These are phyloP conservation scores for Dipodomys ordii DNA, from an alignment of 2,113 vertebrate genomes.

Conservation along the genomic window DNA sequence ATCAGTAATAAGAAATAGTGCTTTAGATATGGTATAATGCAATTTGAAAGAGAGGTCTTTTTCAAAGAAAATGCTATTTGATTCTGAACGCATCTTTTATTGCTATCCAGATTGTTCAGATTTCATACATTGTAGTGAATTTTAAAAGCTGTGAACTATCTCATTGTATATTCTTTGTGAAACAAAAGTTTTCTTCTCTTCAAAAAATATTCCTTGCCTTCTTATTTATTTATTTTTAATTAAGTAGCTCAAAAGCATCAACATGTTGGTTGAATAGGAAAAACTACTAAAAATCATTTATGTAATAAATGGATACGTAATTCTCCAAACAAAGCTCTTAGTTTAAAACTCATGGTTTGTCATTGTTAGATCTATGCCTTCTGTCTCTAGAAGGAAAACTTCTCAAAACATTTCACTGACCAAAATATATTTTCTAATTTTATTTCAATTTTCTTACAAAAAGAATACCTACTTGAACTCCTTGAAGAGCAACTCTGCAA, in stretches of 20 bases:
- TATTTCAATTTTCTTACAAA: neutral
- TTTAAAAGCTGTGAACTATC: constrained; percentile 35
- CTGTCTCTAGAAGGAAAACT: neutral
- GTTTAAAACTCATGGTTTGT: neutral
- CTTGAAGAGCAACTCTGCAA: neutral
- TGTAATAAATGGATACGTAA: neutral
- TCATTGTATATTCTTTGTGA: neutral
- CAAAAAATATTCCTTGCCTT: neutral
- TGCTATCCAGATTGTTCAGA: constrained; percentile 22
- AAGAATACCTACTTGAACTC: neutral
- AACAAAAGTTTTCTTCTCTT: constrained; percentile 9
- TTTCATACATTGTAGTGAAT: constrained; percentile 11
- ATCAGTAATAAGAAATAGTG: constrained; percentile 29
- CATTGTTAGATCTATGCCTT: neutral
- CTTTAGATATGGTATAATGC: constrained; percentile 44
- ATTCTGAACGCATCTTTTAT: constrained; percentile 60
- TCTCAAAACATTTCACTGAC: constrained; percentile 15
- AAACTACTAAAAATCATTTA: constrained; percentile 32
- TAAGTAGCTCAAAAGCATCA: neutral
- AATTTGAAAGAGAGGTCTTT: constrained; percentile 61
- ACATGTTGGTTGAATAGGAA: neutral
- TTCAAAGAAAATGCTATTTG: constrained; percentile 62
- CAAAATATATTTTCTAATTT: constrained; percentile 16
- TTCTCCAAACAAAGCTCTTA: constrained; percentile 14
- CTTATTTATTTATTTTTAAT: neutral